phyloP scores from a whole-genome alignment of 1,140 invertebrate species.

The Trypoxylus dichotomus region DNA sequence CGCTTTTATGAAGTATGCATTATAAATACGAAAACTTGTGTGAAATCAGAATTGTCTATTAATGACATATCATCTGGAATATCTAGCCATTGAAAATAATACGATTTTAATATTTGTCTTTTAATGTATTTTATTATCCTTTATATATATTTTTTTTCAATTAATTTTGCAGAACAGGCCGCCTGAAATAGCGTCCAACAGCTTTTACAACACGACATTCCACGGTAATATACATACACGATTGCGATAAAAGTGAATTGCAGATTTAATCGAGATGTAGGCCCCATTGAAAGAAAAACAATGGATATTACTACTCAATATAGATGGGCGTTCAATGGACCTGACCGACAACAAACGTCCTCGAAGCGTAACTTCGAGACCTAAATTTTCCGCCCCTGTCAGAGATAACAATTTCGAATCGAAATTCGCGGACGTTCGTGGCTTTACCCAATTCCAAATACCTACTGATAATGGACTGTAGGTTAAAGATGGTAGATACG shows the following conservation, averaged over 20 bases:
- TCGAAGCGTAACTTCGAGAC: background rate
- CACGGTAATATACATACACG: background rate
- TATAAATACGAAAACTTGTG: no score
- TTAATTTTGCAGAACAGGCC: background rate
- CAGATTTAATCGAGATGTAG: conserved; percentile 12
- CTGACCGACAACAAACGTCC: conserved; percentile 11
- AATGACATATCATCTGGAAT: no score
- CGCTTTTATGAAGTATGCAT: no score
- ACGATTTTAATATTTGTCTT: no score
- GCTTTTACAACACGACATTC: background rate
- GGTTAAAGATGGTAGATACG: background rate
- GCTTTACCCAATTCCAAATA: conserved; percentile 17
- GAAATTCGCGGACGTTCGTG: background rate
- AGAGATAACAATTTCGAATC: conserved; percentile 3
- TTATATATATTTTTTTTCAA: no score
- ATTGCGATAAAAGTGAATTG: conserved; percentile 17
- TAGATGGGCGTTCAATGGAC: conserved; percentile 22
- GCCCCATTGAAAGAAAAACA: conserved; percentile 13
- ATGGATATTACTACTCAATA: conserved; percentile 22
- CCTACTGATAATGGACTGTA: conserved; percentile 14
- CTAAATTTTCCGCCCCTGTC: conserved; percentile 3
- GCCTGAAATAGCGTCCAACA: background rate
- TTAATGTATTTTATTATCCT: no score
- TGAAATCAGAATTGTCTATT: no score
- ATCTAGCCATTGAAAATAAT: no score